Evolutionary conservation across 2,888 invertebrate species (phyloP).

Genomic region (Drosophila aldrichi): DNA sequence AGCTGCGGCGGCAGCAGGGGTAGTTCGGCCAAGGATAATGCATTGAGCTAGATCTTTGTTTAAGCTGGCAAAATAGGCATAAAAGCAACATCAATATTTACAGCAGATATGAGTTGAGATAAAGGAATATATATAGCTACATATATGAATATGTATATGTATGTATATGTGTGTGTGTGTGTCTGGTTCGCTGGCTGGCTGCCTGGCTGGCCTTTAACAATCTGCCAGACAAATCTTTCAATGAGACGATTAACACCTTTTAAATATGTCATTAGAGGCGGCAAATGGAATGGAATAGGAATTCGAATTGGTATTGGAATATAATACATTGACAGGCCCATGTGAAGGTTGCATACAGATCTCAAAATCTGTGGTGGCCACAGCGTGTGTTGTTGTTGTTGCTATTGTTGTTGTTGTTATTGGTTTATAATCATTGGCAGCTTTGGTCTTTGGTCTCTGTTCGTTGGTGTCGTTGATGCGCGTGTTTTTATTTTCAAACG

Average conservation of each 20-base stretch:
- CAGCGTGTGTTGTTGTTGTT: not conserved
- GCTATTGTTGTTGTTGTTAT: constrained; percentile 33
- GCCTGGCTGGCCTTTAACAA: constrained; percentile 45
- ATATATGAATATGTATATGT: not conserved
- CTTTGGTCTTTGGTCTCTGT: constrained; percentile 27
- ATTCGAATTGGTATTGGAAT: constrained; percentile 23
- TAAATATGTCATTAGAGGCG: constrained; percentile 79
- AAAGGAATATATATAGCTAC: constrained; percentile 6
- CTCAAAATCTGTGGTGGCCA: constrained; percentile 23
- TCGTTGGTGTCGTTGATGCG: constrained; percentile 72
- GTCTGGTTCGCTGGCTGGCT: constrained; percentile 5
- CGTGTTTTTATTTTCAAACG: constrained; percentile 76
- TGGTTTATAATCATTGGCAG: constrained; percentile 41
- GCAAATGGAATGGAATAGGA: constrained; percentile 58
- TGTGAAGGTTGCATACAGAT: constrained; percentile 41
- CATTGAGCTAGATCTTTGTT: constrained; percentile 59
- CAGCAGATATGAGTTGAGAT: constrained; percentile 32
- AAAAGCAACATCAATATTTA: constrained; percentile 79
- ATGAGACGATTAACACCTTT: constrained; percentile 78
- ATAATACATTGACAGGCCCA: constrained; percentile 63
- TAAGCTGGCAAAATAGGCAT: constrained; percentile 71
- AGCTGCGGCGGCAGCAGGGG: constrained; percentile 3
- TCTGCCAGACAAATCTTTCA: constrained; percentile 61
- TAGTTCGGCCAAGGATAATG: constrained; percentile 59
- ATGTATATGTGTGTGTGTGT: not conserved